Conservation (phyloP, 1,140 invertebrate species). For the Chymomyza costata region DNA sequence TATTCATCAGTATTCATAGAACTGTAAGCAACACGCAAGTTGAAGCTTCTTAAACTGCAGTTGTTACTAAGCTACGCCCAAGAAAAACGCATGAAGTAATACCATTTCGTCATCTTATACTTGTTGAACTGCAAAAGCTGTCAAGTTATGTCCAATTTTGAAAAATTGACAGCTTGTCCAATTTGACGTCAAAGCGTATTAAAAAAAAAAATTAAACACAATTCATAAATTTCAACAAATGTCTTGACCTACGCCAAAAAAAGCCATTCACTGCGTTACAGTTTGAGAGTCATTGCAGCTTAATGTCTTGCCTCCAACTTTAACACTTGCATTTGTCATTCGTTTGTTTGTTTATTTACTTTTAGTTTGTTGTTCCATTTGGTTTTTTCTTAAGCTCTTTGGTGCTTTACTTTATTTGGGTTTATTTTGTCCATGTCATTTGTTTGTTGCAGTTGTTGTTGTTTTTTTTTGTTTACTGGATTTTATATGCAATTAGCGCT, state of each 20-base stretch:
- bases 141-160: conserved; percentile 1
- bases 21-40: too few relatives aligned
- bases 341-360: conserved; percentile 36
- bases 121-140: conserved; percentile 28
- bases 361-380: background rate
- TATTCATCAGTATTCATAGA: too few relatives aligned
- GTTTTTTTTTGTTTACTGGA: conserved; percentile 31
- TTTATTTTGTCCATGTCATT: conserved; percentile 35
- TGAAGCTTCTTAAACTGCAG: too few relatives aligned
- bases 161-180: background rate
- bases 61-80: too few relatives aligned
- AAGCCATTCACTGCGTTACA: too few relatives aligned
- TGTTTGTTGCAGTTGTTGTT: conserved; percentile 16
- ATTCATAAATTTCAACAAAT: conserved; percentile 42
- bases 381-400: background rate
- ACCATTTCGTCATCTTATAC: too few relatives aligned
- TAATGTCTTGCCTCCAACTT: conserved; percentile 42
- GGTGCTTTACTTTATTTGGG: conserved; percentile 13
- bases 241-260: background rate
- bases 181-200: too few relatives aligned
- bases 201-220: conserved; percentile 25
- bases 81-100: too few relatives aligned
- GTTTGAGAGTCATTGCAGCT: conserved; percentile 40
- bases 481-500: conserved; percentile 59
- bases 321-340: conserved; percentile 66